A percentile compares a stretch with the other conserved stretches of the same genome.
Conservation (phyloP, 2,113 vertebrate species). For the Lamprotornis superbus region DNA sequence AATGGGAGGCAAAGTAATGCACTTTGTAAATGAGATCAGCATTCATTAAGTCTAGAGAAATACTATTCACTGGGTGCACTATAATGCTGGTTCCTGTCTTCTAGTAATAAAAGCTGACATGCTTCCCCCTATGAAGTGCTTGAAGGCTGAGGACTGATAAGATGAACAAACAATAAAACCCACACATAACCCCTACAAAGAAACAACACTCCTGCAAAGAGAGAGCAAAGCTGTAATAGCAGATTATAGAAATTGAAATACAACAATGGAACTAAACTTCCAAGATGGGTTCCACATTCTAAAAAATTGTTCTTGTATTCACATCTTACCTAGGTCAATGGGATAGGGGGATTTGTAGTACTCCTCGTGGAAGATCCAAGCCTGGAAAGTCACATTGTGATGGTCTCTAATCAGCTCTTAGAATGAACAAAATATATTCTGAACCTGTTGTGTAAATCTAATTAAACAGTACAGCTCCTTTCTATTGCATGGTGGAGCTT, state of each 20-base stretch:
- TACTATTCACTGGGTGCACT: neutral
- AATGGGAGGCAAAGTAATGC: conserved; percentile 12
- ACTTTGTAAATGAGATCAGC: conserved; percentile 50
- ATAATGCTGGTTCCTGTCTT: neutral
- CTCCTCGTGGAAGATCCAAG: neutral
- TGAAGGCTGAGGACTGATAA: neutral
- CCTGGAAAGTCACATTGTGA: neutral
- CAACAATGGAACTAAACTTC: neutral
- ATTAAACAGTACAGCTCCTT: neutral
- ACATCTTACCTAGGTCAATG: neutral
- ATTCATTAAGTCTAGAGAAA: conserved; percentile 38
- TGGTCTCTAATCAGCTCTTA: neutral
- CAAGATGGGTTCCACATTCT: neutral
- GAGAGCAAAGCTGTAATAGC: neutral
- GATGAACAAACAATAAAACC: neutral
- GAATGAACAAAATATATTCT: neutral
- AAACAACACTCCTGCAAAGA: neutral
- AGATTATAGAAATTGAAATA: neutral
- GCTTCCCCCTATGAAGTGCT: neutral
- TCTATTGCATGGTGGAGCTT: neutral
- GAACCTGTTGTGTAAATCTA: neutral
- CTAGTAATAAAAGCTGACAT: conserved; percentile 33
- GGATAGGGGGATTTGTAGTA: neutral
- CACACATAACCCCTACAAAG: neutral
- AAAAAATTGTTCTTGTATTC: neutral